Evolutionary conservation across 1,140 invertebrate genomes (phyloP).

Genomic region (Lepidurus apus): DNA sequence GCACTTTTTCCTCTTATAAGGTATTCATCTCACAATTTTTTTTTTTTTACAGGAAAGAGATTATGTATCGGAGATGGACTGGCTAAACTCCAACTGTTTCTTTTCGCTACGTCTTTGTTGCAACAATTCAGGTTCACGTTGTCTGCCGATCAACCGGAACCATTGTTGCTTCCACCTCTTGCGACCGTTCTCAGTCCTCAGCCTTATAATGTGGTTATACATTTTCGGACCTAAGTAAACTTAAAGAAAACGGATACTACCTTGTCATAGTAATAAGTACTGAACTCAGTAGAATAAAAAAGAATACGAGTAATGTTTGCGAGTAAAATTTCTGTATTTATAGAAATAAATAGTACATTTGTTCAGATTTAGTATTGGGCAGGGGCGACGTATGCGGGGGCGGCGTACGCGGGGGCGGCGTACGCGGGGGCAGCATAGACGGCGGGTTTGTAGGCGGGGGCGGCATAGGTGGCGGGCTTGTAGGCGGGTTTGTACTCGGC

Average conservation of each 20-base stretch:
- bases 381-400: neutral
- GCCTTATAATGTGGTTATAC: too few relatives aligned
- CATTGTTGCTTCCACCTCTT: too few relatives aligned
- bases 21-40: neutral
- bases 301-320: too few relatives aligned
- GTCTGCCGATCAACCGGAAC: too few relatives aligned
- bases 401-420: conserved; percentile 13
- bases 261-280: too few relatives aligned
- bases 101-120: conserved; percentile 22
- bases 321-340: neutral
- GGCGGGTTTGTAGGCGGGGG: conserved; percentile 27
- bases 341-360: conserved; percentile 5
- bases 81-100: neutral
- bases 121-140: neutral
- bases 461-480: neutral
- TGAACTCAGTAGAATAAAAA: too few relatives aligned
- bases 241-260: too few relatives aligned
- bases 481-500: too few relatives aligned
- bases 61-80: conserved; percentile 14
- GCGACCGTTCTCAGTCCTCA: too few relatives aligned
- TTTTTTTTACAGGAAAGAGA: conserved; percentile 12
- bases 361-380: neutral
- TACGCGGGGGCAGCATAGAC: conserved; percentile 12
- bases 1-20: neutral
- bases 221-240: too few relatives aligned